phyloP scores from a whole-genome alignment of 2,888 invertebrate genomes.

The Napeogenes inachia region DNA sequence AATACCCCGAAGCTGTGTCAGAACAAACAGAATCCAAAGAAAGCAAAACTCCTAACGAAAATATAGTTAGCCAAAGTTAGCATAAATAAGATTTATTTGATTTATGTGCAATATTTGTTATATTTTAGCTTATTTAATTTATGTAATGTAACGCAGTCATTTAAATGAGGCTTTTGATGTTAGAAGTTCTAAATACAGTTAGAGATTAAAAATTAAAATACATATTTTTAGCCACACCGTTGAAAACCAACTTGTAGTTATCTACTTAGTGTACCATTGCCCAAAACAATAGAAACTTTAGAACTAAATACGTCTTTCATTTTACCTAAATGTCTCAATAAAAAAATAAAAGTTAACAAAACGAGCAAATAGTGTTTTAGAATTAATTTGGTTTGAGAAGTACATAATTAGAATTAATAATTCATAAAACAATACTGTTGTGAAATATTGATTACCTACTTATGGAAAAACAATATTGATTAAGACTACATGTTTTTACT shows the following conservation, averaged over 20 bases:
- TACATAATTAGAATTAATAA: no score
- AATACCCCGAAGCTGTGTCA: conserved; percentile 33
- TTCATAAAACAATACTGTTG: neutral
- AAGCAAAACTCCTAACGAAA: conserved; percentile 45
- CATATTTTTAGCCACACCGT: neutral
- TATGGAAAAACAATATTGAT: neutral
- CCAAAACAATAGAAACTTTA: neutral
- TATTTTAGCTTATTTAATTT: conserved; percentile 37
- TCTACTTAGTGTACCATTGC: neutral
- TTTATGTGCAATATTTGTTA: conserved; percentile 62
- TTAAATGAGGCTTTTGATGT: conserved; percentile 27
- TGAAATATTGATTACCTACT: conserved; percentile 9
- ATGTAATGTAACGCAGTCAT: conserved; percentile 13
- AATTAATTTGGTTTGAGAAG: no score
- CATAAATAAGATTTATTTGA: conserved; percentile 36
- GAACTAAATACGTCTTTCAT: neutral
- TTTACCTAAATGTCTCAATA: neutral
- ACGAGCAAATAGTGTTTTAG: no score
- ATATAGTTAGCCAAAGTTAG: conserved; percentile 60
- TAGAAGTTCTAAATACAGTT: conserved; percentile 5
- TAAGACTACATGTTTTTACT: neutral
- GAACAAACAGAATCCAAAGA: conserved; percentile 32
- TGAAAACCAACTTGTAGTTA: conserved; percentile 3
- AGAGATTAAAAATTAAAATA: conserved; percentile 2
- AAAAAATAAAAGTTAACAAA: neutral